These are phyloP conservation scores for Montipora sp. DNA, from an alignment of 64 coral and sea anemone species.

Conservation along the genomic window DNA sequence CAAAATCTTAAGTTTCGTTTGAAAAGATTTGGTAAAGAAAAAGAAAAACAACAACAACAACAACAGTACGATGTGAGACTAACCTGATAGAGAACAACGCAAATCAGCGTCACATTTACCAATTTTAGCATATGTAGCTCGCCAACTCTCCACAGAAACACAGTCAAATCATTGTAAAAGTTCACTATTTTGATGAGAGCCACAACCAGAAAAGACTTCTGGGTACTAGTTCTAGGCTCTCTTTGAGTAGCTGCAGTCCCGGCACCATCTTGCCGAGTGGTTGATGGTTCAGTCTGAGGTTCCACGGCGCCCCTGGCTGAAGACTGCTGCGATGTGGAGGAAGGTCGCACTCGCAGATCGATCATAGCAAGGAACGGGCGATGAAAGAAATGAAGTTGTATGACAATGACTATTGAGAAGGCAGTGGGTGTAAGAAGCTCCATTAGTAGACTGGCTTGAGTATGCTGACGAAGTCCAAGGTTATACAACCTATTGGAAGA, in stretches of 20 bases:
- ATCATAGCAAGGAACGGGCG: slow-evolving; percentile 99
- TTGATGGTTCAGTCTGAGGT: not conserved
- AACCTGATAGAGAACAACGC: slow-evolving; percentile 97
- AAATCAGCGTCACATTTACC: slow-evolving; percentile 88
- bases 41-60: not conserved
- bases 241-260: not conserved
- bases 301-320: slow-evolving; percentile 8
- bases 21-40: not conserved
- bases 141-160: slow-evolving; percentile 93
- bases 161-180: slow-evolving; percentile 88
- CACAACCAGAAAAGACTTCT: slow-evolving; percentile 62
- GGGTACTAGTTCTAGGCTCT: slow-evolving; percentile 16
- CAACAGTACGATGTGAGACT: not conserved
- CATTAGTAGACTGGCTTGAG: slow-evolving; percentile 86
- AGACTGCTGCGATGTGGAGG: not conserved
- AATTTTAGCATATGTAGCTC: slow-evolving; percentile 94
- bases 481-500: slow-evolving; percentile 83
- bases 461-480: slow-evolving; percentile 98
- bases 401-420: slow-evolving; percentile 97
- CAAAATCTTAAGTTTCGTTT: not conserved
- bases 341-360: slow-evolving; percentile 51
- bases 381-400: slow-evolving; percentile 98
- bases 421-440: slow-evolving; percentile 95
- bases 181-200: slow-evolving; percentile 70
- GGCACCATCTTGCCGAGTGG: not conserved